These are phyloP conservation scores for Sciaenops ocellatus DNA, from an alignment of 2,797 vertebrate species.

Conservation along the genomic window DNA sequence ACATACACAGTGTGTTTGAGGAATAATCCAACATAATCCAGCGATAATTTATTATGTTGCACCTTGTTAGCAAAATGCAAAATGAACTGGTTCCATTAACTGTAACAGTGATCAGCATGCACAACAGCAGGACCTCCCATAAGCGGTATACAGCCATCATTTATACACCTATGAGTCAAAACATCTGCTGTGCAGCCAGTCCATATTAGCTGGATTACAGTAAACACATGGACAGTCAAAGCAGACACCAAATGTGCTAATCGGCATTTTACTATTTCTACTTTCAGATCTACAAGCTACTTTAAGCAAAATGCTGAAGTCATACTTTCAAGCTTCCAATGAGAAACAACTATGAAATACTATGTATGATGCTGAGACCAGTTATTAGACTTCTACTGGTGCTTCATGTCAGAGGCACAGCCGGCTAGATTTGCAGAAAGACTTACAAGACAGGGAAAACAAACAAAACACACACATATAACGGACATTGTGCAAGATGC, in stretches of 20 bases:
- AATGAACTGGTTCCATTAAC: neutral
- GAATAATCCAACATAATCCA: constrained; percentile 8
- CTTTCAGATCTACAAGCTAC: neutral
- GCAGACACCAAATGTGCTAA: neutral
- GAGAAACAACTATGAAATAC: neutral
- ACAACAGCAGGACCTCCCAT: too few relatives aligned
- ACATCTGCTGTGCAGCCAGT: too few relatives aligned
- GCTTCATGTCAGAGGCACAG: constrained; percentile 10
- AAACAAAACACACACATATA: neutral
- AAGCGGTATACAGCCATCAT: too few relatives aligned
- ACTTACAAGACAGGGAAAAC: neutral
- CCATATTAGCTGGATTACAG: constrained; percentile 6
- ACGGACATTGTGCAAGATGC: constrained; percentile 36
- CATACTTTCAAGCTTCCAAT: neutral
- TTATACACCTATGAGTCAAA: too few relatives aligned
- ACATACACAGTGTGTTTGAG: neutral
- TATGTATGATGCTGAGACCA: neutral
- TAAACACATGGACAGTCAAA: neutral
- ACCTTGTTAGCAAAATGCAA: constrained; percentile 16
- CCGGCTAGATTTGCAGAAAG: neutral
- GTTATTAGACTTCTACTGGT: neutral
- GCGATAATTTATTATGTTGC: neutral
- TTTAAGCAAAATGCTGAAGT: neutral
- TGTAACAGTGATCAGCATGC: too few relatives aligned
- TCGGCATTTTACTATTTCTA: neutral